These are phyloP conservation scores for Vultur gryphus DNA, from an alignment of 2,797 vertebrate genomes.

Conservation along the genomic window DNA sequence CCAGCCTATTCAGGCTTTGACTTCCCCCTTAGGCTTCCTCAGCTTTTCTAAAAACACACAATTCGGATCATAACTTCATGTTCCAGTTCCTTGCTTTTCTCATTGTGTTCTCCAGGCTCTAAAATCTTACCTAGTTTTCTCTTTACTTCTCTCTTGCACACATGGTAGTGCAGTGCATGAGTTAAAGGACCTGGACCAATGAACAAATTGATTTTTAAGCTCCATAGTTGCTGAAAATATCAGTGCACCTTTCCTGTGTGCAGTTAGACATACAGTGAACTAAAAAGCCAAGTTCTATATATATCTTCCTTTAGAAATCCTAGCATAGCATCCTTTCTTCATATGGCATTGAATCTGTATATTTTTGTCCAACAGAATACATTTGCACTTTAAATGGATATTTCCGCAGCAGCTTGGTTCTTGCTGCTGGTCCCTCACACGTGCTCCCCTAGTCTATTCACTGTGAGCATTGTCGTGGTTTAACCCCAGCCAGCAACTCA, in stretches of 20 bases:
- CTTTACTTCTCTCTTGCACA: neutral
- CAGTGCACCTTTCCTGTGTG: no score
- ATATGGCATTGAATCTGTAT: accelerated
- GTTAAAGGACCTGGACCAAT: neutral
- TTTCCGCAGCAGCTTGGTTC: neutral
- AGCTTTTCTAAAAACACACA: neutral
- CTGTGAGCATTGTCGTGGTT: no score
- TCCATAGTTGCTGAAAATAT: neutral
- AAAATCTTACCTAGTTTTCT: neutral
- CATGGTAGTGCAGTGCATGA: accelerated
- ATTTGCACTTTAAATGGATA: neutral
- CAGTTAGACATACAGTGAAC: neutral
- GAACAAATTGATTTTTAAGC: neutral
- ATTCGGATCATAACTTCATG: neutral
- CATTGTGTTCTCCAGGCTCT: neutral
- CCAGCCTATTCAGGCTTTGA: neutral
- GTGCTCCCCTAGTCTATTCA: accelerated
- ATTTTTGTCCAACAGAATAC: neutral
- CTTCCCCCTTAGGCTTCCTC: neutral
- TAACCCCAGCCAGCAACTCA: no score
- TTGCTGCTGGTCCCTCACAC: neutral
- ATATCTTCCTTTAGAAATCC: neutral
- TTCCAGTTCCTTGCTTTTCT: neutral
- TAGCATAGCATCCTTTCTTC: neutral
- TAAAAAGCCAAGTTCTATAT: neutral